Percentiles rank a stretch among this genome's conserved stretches.
Conservation (phyloP, 2,888 invertebrate genomes). For the Malthinus seriepunctatus region DNA sequence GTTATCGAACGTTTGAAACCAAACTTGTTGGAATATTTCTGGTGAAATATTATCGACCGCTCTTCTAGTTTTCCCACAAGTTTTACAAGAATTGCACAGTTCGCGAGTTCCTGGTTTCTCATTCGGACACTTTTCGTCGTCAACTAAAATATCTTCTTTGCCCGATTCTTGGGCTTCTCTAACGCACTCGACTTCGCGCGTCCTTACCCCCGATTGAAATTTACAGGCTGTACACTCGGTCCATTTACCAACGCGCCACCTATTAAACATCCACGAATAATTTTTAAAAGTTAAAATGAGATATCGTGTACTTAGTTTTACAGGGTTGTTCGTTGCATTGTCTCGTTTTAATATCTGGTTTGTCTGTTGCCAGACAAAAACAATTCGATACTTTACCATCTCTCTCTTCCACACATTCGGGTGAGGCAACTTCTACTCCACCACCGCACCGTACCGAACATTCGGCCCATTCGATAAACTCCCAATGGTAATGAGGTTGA, state of each 20-base stretch:
- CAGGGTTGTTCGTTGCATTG: constrained; percentile 58
- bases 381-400: constrained; percentile 64
- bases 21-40: constrained; percentile 43
- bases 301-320: constrained; percentile 52
- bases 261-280: constrained; percentile 37
- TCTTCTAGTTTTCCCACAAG: constrained; percentile 44
- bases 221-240: constrained; percentile 63
- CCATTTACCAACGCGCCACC: constrained; percentile 69
- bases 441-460: constrained; percentile 68
- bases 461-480: constrained; percentile 63
- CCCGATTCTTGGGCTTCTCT: constrained; percentile 52
- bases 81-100: constrained; percentile 48
- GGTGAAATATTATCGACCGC: constrained; percentile 39
- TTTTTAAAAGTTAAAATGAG: constrained; percentile 13
- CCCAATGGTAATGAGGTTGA: constrained; percentile 65
- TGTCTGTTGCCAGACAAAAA: constrained; percentile 55
- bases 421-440: constrained; percentile 58
- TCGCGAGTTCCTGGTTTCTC: constrained; percentile 46
- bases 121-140: constrained; percentile 46
- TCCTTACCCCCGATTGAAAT: constrained; percentile 53
- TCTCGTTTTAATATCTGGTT: constrained; percentile 51
- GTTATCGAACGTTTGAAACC: constrained; percentile 42
- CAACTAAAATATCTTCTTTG: constrained; percentile 55
- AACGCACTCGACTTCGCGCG: constrained; percentile 58
- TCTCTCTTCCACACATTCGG: constrained; percentile 64